Evolutionary conservation across 2,113 vertebrate genomes (phyloP), one percentile per base, ranked within the genome.

Genomic region (Hyla sarda): DNA sequence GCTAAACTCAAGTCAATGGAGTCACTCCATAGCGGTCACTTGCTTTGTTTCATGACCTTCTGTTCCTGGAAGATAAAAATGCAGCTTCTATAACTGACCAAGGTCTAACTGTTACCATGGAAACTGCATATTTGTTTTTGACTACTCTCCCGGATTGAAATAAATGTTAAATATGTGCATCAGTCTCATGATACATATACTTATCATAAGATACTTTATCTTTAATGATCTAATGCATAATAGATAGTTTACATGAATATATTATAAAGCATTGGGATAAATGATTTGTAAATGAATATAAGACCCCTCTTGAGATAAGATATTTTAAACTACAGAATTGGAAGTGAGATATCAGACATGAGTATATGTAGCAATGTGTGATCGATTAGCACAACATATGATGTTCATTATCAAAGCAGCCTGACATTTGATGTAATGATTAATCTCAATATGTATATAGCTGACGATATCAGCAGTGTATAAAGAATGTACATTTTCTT

Each of bases 121-220:
- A 81, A 81, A 81, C 56, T 65, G 34, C n/a, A 65, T 81, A 81
- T 81, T 62, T 65, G n/a, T 30, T 81, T 81, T 65, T 32, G 19
- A 54, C 37, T 16, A 19, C 41, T 62, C 7, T 47, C 25, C 21
- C 5, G 21, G 47, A 76, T 30, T 41, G 13, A 60, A 60, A 54
- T 16, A 60, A 10, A 81, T 28, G 37, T 60, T 81, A 25, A 81
- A 37, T n/a, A 62, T 41, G 14, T 80, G 37, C 47, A 81, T 81
- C 13, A 47, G 34, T 47, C 78, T 65, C 78, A 47, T 6, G 56
- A 28, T 65, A 47, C 56, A 10, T 81, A 47, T 65, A 65, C 65
- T 81, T 81, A 81, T 81, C 78, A 81, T 81, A 58, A 47, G 13
- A 16, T 47, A 65, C 47, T 81, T 65, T 81, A 65, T 28, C 12